Evolutionary conservation across 2,888 invertebrate genomes (phyloP), one percentile per base, ranked within the genome.

Genomic region (Clusia tigrina): DNA sequence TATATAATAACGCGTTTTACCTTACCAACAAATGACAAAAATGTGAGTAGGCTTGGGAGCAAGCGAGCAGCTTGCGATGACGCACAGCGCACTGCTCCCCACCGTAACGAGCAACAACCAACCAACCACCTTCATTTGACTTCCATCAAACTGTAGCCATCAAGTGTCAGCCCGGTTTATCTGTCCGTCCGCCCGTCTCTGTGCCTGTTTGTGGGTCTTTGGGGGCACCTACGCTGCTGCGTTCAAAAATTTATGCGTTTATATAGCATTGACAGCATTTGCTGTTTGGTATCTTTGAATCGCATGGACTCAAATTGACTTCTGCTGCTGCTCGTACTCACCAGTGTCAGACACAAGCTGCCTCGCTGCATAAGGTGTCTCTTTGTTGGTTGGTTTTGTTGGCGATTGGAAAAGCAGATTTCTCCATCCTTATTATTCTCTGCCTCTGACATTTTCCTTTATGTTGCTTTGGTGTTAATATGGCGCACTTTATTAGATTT

Each of bases 1-100:
- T 51, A n/a, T 52, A 51, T 55, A 61, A 61, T 51, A 55, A 55
- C 55, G 55, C 55, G 23, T 55, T 55, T 38, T 55, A 48, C 37
- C 51, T 51, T 37, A 20, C 24, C 24, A 42, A 53, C 37, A 53
- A 25, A 32, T 23, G 55, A 38, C 38, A 15, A 17, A 62, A n/a
- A 48, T 22, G 46, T 25, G 54, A 62, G 58, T 58, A 15, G 18
- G 48, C 5, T 54, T 15, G 3, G 3, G 5, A 15, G 20, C 5
- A 26, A 54, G 20, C 22, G 20, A 9, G 38, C 37, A 20, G 2
- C 37, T 56, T 38, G n/a, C n/a, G n/a, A n/a, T n/a, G n/a, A n/a
- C n/a, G n/a, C n/a, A n/a, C n/a, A n/a, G n/a, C n/a, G n/a, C n/a
- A n/a, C n/a, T n/a, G n/a, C n/a, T n/a, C n/a, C n/a, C n/a, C n/a